Conservation (phyloP, 2,888 invertebrate species). For the Hymenopus coronatus region DNA sequence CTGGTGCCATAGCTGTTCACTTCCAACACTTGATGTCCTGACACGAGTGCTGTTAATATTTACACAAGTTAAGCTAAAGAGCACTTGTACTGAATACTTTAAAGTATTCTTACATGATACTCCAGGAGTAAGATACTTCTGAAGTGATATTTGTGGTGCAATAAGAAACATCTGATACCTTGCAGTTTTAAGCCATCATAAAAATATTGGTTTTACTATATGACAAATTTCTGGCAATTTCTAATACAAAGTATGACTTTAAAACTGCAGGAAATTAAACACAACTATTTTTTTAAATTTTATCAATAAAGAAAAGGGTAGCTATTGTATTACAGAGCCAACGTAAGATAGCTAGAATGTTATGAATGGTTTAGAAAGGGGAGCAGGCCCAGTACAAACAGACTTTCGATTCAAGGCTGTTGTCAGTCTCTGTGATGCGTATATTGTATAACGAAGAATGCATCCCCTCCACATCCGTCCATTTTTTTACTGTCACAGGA, state of each 20-base stretch:
- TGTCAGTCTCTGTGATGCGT: not conserved
- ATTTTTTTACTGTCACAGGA: not conserved
- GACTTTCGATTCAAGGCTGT: not conserved
- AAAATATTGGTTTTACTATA: not conserved
- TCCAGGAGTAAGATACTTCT: not conserved
- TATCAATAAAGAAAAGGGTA: not conserved
- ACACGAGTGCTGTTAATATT: not conserved
- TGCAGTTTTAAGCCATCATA: not conserved
- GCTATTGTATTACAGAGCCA: too few species aligned
- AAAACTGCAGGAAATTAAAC: not conserved
- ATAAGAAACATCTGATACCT: not conserved
- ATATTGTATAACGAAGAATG: not conserved
- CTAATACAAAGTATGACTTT: not conserved
- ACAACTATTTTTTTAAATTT: not conserved
- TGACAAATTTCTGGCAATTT: not conserved
- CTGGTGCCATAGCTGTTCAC: not conserved
- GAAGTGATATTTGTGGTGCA: not conserved
- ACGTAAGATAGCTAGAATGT: too few species aligned
- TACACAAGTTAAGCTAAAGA: not conserved
- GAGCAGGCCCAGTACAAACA: not conserved
- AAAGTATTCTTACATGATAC: not conserved
- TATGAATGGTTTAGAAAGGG: not conserved
- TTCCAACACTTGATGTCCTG: not conserved
- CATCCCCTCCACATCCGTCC: not conserved
- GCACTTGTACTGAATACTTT: not conserved